phyloP scores from a whole-genome alignment of 2,797 vertebrate species.

The Platyrinchus mystaceus region DNA sequence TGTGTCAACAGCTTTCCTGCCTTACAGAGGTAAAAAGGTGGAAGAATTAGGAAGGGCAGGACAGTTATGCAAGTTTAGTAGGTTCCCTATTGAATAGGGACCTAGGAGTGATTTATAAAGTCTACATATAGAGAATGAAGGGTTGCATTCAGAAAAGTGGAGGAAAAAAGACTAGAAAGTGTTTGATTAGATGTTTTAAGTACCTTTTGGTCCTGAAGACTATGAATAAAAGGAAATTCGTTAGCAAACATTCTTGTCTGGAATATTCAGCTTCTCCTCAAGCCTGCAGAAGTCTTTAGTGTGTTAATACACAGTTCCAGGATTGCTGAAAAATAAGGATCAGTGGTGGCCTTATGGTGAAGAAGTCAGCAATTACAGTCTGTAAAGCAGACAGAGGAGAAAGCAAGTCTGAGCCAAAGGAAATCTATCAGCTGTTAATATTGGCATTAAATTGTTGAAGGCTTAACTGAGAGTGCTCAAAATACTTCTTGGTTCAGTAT shows the following conservation, averaged over 20 bases:
- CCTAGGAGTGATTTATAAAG: background rate
- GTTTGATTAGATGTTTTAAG: background rate
- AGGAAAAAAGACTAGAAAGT: background rate
- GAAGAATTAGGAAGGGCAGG: background rate
- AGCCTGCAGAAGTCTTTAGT: background rate
- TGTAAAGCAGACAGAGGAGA: background rate
- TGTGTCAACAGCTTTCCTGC: background rate
- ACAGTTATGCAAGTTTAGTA: background rate
- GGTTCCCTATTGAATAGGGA: background rate
- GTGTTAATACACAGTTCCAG: background rate
- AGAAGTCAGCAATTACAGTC: background rate
- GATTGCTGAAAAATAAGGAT: conserved; percentile 27
- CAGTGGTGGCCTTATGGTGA: background rate
- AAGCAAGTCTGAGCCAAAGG: background rate
- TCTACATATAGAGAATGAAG: background rate
- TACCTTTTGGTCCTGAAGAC: background rate
- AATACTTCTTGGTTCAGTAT: background rate
- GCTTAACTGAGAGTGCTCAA: conserved; percentile 6
- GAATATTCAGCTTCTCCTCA: background rate
- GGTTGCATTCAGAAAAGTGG: background rate
- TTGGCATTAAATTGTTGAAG: background rate
- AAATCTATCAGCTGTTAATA: background rate
- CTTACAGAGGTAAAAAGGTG: background rate
- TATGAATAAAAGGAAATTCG: background rate
- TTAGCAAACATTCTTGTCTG: background rate